phyloP scores from a whole-genome alignment of 1,140 invertebrate genomes.

The Atta texana region DNA sequence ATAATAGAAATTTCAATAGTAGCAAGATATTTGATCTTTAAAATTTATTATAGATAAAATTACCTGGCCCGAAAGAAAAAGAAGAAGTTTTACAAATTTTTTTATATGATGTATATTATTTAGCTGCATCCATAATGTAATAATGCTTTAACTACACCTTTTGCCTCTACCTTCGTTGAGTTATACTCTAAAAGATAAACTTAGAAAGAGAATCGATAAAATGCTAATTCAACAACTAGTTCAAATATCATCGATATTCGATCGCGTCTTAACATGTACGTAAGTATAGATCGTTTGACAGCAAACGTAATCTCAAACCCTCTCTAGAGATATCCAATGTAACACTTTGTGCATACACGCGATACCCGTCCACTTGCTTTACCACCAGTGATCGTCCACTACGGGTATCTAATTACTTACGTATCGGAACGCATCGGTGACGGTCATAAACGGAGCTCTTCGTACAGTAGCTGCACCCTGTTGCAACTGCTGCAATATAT shows the following conservation, averaged over 20 bases:
- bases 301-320: conserved; percentile 11
- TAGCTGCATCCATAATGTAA: not conserved
- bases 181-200: not conserved
- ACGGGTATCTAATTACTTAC: conserved; percentile 36
- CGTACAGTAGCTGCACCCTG: not conserved
- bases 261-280: not conserved
- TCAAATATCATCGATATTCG: not conserved
- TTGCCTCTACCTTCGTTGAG: not conserved
- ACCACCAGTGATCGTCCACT: conserved; percentile 21
- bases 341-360: conserved; percentile 17
- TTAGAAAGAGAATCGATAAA: not conserved
- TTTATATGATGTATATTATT: not conserved
- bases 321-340: conserved; percentile 16
- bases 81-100: not conserved
- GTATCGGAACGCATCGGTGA: not conserved
- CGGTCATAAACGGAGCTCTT: conserved; percentile 21
- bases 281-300: not conserved
- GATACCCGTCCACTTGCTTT: conserved; percentile 15
- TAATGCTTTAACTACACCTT: not conserved
- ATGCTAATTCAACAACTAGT: not conserved
- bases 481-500: not conserved
- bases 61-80: not conserved
- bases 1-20: not conserved
- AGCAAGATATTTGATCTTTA: not conserved
- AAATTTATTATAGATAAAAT: not conserved